Evolutionary conservation across 2,797 vertebrate species (phyloP).

Genomic region (Tapera naevia): DNA sequence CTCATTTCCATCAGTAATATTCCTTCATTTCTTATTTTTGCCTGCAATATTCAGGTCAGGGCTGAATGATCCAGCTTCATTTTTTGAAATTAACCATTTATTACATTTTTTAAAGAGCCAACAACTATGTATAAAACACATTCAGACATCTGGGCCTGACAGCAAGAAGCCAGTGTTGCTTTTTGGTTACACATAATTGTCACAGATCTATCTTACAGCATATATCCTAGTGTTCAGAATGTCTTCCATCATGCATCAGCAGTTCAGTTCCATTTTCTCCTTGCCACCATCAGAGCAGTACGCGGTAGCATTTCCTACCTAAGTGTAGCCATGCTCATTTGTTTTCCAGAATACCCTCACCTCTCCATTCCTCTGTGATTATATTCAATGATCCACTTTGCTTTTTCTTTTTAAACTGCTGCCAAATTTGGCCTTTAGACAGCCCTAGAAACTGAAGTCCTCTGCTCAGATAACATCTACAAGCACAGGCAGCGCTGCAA

Average conservation of each 20-base stretch:
- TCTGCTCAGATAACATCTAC: not conserved
- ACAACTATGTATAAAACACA: not conserved
- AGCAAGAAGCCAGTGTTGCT: not conserved
- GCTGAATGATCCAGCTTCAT: conserved; percentile 20
- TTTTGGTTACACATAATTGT: not conserved
- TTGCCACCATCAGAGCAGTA: not conserved
- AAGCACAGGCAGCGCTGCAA: not conserved
- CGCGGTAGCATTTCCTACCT: not conserved
- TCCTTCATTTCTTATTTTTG: conserved; percentile 45
- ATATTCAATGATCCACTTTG: conserved; percentile 39
- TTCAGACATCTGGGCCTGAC: not conserved
- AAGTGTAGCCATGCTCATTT: not conserved
- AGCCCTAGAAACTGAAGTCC: not conserved
- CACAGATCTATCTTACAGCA: not conserved
- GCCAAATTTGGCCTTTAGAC: conserved; percentile 18
- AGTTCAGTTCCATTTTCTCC: not conserved
- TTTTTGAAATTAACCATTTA: conserved; percentile 39
- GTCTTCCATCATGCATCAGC: conserved; percentile 21
- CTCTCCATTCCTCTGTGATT: conserved; percentile 8
- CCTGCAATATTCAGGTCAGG: conserved; percentile 7
- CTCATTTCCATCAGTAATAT: conserved; percentile 23
- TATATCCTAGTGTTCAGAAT: not conserved
- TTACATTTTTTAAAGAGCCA: not conserved
- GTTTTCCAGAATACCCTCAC: conserved; percentile 44
- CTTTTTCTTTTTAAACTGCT: conserved; percentile 32